Conservation (phyloP, 2,888 invertebrate species). For the Caenorhabditis panamensis region DNA sequence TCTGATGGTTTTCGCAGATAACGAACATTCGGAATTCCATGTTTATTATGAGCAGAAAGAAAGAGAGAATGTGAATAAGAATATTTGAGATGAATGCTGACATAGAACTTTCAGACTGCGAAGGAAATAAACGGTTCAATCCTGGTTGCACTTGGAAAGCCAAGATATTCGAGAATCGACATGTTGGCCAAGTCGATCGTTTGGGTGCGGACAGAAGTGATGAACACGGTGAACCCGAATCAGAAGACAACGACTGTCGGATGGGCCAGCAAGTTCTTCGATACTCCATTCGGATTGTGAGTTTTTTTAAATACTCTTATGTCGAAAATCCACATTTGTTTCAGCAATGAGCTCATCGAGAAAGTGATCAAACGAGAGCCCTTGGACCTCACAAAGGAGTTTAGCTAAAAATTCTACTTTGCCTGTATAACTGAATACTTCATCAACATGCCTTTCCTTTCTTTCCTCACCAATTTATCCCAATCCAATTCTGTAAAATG, state of each 20-base stretch:
- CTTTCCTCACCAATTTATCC: background rate
- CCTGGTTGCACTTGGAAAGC: constrained; percentile 14
- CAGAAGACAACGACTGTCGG: background rate
- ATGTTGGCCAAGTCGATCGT: constrained; percentile 42
- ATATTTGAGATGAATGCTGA: background rate
- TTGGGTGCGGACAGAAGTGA: background rate
- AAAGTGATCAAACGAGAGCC: background rate
- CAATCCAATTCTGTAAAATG: background rate
- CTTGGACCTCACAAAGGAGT: constrained; percentile 11
- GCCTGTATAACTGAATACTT: background rate
- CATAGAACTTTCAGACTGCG: constrained; percentile 35
- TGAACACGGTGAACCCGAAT: background rate
- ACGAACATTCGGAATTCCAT: constrained; percentile 16
- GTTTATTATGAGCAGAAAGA: constrained; percentile 30
- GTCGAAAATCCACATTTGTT: background rate
- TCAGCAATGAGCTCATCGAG: constrained; percentile 29
- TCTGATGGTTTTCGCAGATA: constrained; percentile 47
- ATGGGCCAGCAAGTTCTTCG: constrained; percentile 19
- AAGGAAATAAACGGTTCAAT: constrained; percentile 48
- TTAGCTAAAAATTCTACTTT: constrained; percentile 6
- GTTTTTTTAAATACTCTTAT: background rate
- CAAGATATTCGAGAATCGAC: constrained; percentile 35
- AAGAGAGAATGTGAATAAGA: constrained; percentile 23
- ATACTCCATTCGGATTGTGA: constrained; percentile 25
- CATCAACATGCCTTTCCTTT: too few species aligned